Evolutionary conservation across 1,140 invertebrate species (phyloP).

Genomic region (Neotoxoptera formosana): DNA sequence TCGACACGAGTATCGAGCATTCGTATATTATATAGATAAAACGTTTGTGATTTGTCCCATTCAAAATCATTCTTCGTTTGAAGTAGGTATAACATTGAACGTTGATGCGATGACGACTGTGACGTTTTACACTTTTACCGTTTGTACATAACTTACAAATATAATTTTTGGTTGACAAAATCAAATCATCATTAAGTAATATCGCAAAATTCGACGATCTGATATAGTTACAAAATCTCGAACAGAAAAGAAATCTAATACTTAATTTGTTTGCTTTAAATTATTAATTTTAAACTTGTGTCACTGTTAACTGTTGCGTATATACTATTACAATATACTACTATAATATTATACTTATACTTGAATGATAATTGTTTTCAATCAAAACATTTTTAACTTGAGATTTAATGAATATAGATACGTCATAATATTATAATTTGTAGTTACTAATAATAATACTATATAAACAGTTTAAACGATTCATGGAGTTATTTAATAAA

Average conservation of each 20-base stretch:
- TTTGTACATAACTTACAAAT: background rate
- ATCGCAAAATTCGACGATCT: background rate
- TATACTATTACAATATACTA: no score
- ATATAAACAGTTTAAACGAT: background rate
- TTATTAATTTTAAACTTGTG: background rate
- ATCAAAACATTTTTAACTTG: background rate
- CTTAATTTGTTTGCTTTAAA: background rate
- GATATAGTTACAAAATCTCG: background rate
- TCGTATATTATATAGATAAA: background rate
- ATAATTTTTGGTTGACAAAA: background rate
- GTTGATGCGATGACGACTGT: background rate
- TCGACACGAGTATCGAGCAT: background rate
- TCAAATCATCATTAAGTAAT: background rate
- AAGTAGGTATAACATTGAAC: background rate
- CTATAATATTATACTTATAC: background rate
- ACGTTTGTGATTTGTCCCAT: background rate
- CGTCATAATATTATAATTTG: no score
- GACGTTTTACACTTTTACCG: background rate
- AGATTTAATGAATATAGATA: background rate
- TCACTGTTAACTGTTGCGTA: background rate
- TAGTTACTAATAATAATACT: background rate
- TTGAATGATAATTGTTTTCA: background rate
- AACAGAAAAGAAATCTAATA: background rate
- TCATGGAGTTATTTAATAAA: background rate
- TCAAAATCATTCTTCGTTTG: background rate